Evolutionary conservation across 2,797 vertebrate species (phyloP).

Genomic region (Gadopsis bispinosus): DNA sequence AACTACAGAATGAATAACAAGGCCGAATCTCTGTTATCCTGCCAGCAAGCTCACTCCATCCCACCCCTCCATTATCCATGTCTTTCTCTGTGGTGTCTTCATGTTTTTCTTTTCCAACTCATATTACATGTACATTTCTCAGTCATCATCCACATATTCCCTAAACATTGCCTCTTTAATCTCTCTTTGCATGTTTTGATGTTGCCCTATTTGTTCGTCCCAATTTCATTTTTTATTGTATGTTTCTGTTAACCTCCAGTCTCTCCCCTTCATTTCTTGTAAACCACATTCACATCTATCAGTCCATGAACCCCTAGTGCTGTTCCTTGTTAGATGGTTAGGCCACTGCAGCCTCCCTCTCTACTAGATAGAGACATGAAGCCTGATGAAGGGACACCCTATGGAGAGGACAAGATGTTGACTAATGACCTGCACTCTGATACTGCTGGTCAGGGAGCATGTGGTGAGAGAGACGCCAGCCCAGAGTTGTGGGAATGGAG

Average conservation of each 20-base stretch:
- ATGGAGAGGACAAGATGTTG: conserved; percentile 47
- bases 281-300: conserved; percentile 38
- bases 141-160: conserved; percentile 10
- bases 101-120: conserved; percentile 19
- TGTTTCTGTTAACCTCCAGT: conserved; percentile 37
- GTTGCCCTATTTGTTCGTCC: conserved; percentile 9
- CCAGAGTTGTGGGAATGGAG: conserved; percentile 9
- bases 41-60: conserved; percentile 13
- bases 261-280: conserved; percentile 39
- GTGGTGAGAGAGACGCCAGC: conserved; percentile 47
- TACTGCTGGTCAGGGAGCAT: conserved; percentile 40
- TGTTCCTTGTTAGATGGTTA: conserved; percentile 56
- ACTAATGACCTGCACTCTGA: conserved; percentile 59
- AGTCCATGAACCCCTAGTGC: conserved; percentile 20
- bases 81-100: background rate
- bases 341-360: conserved; percentile 20
- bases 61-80: conserved; percentile 16
- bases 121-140: conserved; percentile 8
- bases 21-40: conserved; percentile 38
- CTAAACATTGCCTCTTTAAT: conserved; percentile 29
- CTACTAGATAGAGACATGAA: conserved; percentile 53
- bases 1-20: conserved; percentile 59
- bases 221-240: conserved; percentile 23
- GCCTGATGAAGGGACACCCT: conserved; percentile 39
- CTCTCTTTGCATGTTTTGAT: conserved; percentile 34